phyloP scores from a whole-genome alignment of 2,797 vertebrate genomes.

The Zenarchopterus dispar region DNA sequence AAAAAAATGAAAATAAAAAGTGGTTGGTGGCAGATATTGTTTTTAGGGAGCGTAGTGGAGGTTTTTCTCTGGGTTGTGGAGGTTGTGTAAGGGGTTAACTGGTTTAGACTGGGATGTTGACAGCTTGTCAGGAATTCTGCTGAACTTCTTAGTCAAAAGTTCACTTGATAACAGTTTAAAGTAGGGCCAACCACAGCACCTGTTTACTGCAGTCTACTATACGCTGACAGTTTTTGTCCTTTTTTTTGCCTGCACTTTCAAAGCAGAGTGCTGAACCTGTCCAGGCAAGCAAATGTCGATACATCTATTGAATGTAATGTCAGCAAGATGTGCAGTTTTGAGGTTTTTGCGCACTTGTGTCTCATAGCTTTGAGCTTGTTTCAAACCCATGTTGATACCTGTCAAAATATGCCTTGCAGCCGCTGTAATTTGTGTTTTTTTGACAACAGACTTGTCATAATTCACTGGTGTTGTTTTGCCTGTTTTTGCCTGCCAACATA shows the following conservation, averaged over 20 bases:
- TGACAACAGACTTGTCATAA: conserved; percentile 16
- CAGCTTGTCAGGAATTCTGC: conserved; percentile 54
- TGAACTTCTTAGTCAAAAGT: conserved; percentile 68
- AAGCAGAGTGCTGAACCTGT: conserved; percentile 11
- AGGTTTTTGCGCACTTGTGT: background rate
- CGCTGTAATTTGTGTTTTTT: conserved; percentile 27
- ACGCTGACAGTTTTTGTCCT: too few species aligned
- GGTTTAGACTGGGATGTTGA: conserved; percentile 38
- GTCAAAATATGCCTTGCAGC: conserved; percentile 13
- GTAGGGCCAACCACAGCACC: conserved; percentile 48
- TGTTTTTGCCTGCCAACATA: conserved; percentile 36
- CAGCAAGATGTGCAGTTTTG: background rate
- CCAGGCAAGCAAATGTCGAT: conserved; percentile 7
- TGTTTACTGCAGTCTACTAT: conserved; percentile 45
- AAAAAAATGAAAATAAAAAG: too few species aligned
- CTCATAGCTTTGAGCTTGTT: conserved; percentile 14
- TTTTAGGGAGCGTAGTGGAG: background rate
- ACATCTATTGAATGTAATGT: background rate
- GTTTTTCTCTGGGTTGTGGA: conserved; percentile 4
- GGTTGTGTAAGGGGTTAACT: conserved; percentile 9
- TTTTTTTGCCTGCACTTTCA: conserved; percentile 24
- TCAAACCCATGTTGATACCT: conserved; percentile 17
- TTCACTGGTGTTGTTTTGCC: conserved; percentile 7
- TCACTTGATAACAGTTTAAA: conserved; percentile 71
- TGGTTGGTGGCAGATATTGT: too few species aligned